Base-by-base conservation (phyloP, 1,140 invertebrate genomes). In the Drosophila parvula region DNA sequence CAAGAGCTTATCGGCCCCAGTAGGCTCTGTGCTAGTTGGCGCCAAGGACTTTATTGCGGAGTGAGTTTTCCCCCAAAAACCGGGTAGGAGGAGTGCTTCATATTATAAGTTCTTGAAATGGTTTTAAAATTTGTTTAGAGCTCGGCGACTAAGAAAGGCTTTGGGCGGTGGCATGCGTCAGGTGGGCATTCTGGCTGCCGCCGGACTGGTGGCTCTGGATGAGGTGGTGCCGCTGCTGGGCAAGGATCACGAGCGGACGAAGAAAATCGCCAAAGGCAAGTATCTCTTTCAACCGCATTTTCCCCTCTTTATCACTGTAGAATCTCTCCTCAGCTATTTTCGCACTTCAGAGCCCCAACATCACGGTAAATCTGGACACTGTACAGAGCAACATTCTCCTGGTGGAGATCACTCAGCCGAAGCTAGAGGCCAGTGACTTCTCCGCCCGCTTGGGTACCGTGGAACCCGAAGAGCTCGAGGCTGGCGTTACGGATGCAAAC, bases 161-260 rank as follows among this genome's bases (percentile, higher is more conserved):
- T 86, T 99, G 12, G 98, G 98, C 11, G 98, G 98, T 22, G 98
- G 96, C 0, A 97, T 98, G 97, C 93, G 98, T 62, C 98, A 99
- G 93, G 94, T 93, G 18, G 98, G 98, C 7, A 93, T 98, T 30
- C 88, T 99, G 8, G 98, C 98, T 3, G 97, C 97, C 0, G 96
- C 97, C 18, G 97, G 97, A 4, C 78, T 98, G 0, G 95, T 97
- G 11, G 96, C 97, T 0, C 83, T 99, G 10, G 95, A 98, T 14
- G 94, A 96, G 60, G 95, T 96, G 60, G 93, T 96, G 2, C 95
- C 96, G 0, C 92, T 94, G 41, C 92, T 99, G 22, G 79, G 78
- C 5, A 92, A 94, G 0, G 98, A 99, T 92, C 98, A 99, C 92
- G 91, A 93, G 50, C 94, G 95, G 53, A 95, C 96, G 0, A 92